Conservation (phyloP, 2,797 vertebrate species). For the Darevskia mixta region DNA sequence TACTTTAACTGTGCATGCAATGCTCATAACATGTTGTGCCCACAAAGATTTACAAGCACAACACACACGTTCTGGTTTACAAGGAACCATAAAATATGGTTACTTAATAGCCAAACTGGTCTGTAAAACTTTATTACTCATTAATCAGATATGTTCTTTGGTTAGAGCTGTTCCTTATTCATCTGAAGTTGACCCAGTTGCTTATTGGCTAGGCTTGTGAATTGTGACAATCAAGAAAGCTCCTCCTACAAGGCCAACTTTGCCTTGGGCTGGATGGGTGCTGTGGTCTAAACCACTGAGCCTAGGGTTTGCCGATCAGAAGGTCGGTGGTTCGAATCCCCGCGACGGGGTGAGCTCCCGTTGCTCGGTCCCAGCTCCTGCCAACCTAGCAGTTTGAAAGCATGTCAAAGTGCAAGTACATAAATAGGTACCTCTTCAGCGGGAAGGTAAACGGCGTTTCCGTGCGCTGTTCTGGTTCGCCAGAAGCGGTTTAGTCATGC, state of each 20-base stretch:
- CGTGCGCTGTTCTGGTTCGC: too few relatives aligned
- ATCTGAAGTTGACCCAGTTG: neutral
- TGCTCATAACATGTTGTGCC: neutral
- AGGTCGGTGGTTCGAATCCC: too few relatives aligned
- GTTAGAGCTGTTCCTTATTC: neutral
- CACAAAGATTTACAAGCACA: neutral
- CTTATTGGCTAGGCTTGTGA: constrained; percentile 34
- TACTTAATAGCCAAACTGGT: constrained; percentile 30
- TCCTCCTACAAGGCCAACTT: constrained; percentile 43
- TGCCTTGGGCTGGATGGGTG: constrained; percentile 19
- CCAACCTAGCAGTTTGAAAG: too few relatives aligned
- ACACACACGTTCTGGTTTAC: constrained; percentile 14
- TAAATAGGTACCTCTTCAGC: too few relatives aligned
- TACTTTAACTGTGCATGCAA: neutral
- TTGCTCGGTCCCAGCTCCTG: too few relatives aligned
- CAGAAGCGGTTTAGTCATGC: too few relatives aligned
- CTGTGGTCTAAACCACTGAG: too few relatives aligned
- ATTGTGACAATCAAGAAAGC: neutral
- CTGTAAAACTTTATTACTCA: neutral
- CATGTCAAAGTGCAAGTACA: too few relatives aligned
- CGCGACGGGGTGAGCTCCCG: too few relatives aligned
- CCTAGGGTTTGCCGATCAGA: too few relatives aligned
- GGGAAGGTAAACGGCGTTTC: too few relatives aligned
- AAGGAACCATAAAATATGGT: constrained; percentile 15
- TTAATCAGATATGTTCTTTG: constrained; percentile 43